Evolutionary conservation across 2,888 invertebrate genomes (phyloP).

Genomic region (Pteria penguin): DNA sequence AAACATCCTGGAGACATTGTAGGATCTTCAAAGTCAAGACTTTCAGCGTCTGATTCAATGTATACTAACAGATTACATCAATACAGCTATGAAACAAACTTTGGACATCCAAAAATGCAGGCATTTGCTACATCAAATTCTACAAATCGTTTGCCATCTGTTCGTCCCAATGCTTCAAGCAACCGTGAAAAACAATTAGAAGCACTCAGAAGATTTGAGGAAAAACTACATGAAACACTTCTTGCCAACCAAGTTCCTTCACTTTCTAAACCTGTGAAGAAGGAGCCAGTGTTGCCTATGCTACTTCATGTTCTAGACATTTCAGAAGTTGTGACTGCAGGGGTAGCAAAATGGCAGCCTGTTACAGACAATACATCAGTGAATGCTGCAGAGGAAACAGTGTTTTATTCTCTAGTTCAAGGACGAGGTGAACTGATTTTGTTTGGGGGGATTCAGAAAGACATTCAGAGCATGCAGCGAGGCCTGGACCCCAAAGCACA

Average conservation of each 20-base stretch:
- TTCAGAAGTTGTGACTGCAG: conserved; percentile 79
- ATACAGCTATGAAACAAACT: conserved; percentile 2
- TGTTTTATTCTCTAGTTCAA: conserved; percentile 92
- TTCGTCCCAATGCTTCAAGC: conserved; percentile 79
- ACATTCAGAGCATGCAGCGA: conserved; percentile 72
- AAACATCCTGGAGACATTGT: conserved; percentile 32
- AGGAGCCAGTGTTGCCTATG: conserved; percentile 81
- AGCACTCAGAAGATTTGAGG: conserved; percentile 85
- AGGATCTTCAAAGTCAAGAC: conserved; percentile 24
- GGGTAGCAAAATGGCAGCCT: conserved; percentile 82
- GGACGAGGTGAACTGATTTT: conserved; percentile 95
- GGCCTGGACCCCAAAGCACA: conserved; percentile 62
- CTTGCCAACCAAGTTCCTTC: conserved; percentile 26
- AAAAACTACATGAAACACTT: conserved; percentile 77
- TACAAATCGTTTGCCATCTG: conserved; percentile 56
- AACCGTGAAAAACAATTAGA: conserved; percentile 85
- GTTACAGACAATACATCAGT: conserved; percentile 63
- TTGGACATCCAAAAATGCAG: not conserved
- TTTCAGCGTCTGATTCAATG: conserved; percentile 4
- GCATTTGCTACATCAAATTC: conserved; percentile 15
- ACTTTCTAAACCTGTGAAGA: conserved; percentile 25
- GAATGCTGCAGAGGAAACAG: conserved; percentile 89
- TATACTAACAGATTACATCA: conserved; percentile 15
- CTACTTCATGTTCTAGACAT: conserved; percentile 93
- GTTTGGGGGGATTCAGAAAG: conserved; percentile 92